Conservation (phyloP, 2,113 vertebrate genomes). For the Mastomys natalensis region DNA sequence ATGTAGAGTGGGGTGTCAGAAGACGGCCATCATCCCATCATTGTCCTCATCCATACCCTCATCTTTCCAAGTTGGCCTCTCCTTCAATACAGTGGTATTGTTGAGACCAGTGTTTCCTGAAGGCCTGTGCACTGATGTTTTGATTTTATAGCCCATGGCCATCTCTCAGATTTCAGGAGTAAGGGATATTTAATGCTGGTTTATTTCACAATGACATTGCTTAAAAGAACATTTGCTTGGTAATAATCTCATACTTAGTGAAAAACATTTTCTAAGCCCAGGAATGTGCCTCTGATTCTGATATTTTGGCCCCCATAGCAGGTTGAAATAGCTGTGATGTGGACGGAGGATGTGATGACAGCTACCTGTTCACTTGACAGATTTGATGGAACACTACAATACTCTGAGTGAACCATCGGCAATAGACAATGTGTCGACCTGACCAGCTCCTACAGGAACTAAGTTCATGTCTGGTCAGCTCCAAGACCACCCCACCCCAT, state of each 20-base stretch:
- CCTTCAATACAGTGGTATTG: neutral
- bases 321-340: neutral
- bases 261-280: neutral
- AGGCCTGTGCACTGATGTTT: neutral
- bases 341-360: neutral
- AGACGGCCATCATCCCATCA: neutral
- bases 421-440: neutral
- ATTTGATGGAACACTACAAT: neutral
- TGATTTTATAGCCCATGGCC: neutral
- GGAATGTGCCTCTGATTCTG: constrained; percentile 13
- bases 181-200: neutral
- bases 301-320: neutral
- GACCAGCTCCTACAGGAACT: neutral
- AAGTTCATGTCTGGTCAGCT: neutral
- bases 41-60: neutral
- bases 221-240: constrained; percentile 27
- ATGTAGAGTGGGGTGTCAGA: neutral
- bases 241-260: neutral
- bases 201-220: neutral
- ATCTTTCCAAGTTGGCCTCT: neutral
- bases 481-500: neutral
- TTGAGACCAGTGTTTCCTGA: neutral
- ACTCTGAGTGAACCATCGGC: neutral
- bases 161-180: neutral
- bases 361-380: neutral